Base-by-base conservation (phyloP, 1,140 invertebrate species). In the Bombus consobrinus region DNA sequence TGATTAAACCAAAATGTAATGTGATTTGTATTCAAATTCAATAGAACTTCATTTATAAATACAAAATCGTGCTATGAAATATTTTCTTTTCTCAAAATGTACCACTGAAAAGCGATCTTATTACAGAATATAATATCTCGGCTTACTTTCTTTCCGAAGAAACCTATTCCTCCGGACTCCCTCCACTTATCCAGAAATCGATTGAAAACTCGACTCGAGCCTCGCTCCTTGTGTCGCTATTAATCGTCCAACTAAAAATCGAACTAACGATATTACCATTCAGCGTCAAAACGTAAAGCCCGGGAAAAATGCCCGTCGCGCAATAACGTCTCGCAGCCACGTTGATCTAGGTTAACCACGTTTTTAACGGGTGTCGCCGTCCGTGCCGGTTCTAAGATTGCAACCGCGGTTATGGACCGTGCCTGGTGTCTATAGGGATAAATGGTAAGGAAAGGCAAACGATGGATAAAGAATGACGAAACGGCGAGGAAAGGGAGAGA, bases 341-440 rank as follows among this genome's bases (percentile, higher is more conserved):
- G 73, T 68, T 77, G 41, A 83, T 68, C 43, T 77, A n/a, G n/a
- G 43, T 83, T 83, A 77, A 83, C 37, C 62, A 43, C 28, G 62
- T 68, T 77, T 53, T 39, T 18, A 22, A 22, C 64, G 57, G 25
- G 25, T 15, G 64, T 32, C 28, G n/a, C 18, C n/a, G 62, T 41
- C 69, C 69, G 12, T 73, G 32, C 32, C 57, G 59, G 10, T n/a
- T 57, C 57, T 28, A 69, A 78, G 82, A 69, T 83, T 43, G 64
- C 43, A 57, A 8, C 37, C 74, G 10, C 62, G 25, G 73, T 83
- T 69, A 83, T 57, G 43, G 43, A 83, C 74, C 41, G 64, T 83
- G n/a, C 64, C 13, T 8, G 62, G 62, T 77, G 64, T 57, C 74
- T 77, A 39, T 57, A 34, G 9, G 25, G 32, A n/a, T 47, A 37